phyloP scores from a whole-genome alignment of 2,888 invertebrate genomes.

The Meganola albula region DNA sequence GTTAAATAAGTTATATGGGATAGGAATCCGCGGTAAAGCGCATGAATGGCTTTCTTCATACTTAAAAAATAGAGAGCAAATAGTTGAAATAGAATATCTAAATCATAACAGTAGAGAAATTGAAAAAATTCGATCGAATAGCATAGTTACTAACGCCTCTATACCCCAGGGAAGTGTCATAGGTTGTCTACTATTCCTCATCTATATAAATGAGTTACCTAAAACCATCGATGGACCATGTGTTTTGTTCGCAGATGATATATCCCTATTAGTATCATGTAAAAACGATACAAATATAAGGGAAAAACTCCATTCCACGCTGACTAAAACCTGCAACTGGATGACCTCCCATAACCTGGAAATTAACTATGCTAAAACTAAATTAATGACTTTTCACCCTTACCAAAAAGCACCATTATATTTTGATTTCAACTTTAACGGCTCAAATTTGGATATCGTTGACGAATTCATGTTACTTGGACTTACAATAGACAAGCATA shows the following conservation, averaged over 20 bases:
- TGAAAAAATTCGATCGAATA: slow-evolving; percentile 1
- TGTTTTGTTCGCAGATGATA: slow-evolving; percentile 5
- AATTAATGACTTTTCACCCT: slow-evolving; percentile 6
- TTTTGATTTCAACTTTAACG: not conserved
- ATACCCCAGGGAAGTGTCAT: slow-evolving; percentile 1
- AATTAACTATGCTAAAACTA: slow-evolving; percentile 7
- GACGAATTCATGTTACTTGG: slow-evolving; percentile 3
- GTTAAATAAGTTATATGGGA: no score
- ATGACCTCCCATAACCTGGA: slow-evolving; percentile 5
- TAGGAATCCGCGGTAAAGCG: slow-evolving; percentile 3
- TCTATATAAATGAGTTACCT: slow-evolving; percentile 5
- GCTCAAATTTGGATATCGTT: slow-evolving; percentile 2
- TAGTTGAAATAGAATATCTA: no score
- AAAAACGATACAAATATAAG: slow-evolving; percentile 3
- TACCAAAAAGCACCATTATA: slow-evolving; percentile 2
- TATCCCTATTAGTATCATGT: slow-evolving; percentile 1
- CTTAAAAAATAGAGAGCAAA: slow-evolving; percentile 1
- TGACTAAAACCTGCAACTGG: not conserved
- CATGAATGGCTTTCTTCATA: slow-evolving; percentile 4
- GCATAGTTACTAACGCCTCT: not conserved
- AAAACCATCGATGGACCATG: slow-evolving; percentile 3
- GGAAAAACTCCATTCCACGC: not conserved
- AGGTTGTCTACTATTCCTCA: slow-evolving; percentile 4
- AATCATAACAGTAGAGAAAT: no score
- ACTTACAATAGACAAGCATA: not conserved